Evolutionary conservation across 2,797 vertebrate species (phyloP).

Genomic region (Betta splendens): DNA sequence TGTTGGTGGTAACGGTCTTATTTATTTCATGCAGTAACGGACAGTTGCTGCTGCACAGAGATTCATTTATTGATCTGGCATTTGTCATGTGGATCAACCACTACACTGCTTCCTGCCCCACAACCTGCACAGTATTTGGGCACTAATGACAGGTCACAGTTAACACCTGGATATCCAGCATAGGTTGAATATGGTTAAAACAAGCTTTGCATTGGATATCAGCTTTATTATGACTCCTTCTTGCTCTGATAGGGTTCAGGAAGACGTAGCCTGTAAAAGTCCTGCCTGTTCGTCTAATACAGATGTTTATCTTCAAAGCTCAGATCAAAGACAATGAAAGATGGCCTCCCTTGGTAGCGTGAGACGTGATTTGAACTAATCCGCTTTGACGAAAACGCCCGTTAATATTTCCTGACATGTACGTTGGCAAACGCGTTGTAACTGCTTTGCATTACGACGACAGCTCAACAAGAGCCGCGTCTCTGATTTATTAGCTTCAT

Average conservation of each 20-base stretch:
- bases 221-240: slow-evolving; percentile 42
- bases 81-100: slow-evolving; percentile 42
- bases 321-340: slow-evolving; percentile 74
- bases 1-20: too few relatives aligned
- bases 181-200: slow-evolving; percentile 53
- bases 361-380: slow-evolving; percentile 60
- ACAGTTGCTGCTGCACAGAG: slow-evolving; percentile 30
- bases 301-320: slow-evolving; percentile 78
- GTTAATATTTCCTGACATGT: slow-evolving; percentile 57
- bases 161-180: slow-evolving; percentile 60
- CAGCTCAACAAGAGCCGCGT: slow-evolving; percentile 37
- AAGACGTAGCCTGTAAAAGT: slow-evolving; percentile 50
- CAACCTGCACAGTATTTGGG: slow-evolving; percentile 34
- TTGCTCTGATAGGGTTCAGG: slow-evolving; percentile 71
- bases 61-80: slow-evolving; percentile 41
- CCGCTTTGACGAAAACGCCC: slow-evolving; percentile 57
- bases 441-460: slow-evolving; percentile 44
- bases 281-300: slow-evolving; percentile 55
- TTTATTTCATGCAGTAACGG: slow-evolving; percentile 13
- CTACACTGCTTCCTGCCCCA: slow-evolving; percentile 33
- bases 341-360: slow-evolving; percentile 65
- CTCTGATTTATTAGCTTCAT: slow-evolving; percentile 34
- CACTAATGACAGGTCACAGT: slow-evolving; percentile 43
- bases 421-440: slow-evolving; percentile 33
- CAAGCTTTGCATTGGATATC: slow-evolving; percentile 63